Evolutionary conservation across 2,888 invertebrate species (phyloP).

Genomic region (Polyploca ridens): DNA sequence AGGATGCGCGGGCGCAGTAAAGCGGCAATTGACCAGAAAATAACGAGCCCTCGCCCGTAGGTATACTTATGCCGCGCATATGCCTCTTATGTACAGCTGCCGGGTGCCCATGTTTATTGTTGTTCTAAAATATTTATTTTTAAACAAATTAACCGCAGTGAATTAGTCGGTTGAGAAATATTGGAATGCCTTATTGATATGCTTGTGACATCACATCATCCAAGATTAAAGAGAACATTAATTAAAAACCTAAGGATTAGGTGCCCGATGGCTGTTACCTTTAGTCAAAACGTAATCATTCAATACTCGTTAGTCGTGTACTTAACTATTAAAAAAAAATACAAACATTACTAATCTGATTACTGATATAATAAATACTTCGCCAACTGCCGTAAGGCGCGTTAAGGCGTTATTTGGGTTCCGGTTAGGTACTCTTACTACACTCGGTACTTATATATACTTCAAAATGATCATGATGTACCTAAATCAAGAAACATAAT

Average conservation of each 20-base stretch:
- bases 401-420: no score
- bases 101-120: constrained; percentile 62
- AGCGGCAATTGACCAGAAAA: constrained; percentile 84
- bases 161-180: constrained; percentile 27
- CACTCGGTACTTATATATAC: no score
- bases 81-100: constrained; percentile 74
- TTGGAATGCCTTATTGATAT: background rate
- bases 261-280: no score
- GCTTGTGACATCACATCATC: background rate
- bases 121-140: constrained; percentile 58
- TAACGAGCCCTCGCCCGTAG: constrained; percentile 75
- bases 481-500: no score
- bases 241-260: background rate
- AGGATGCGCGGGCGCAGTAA: constrained; percentile 83
- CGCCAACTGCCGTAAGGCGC: no score
- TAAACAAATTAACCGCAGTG: constrained; percentile 40
- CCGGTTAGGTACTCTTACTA: no score
- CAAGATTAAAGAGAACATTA: background rate
- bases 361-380: no score
- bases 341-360: no score
- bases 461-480: no score
- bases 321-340: no score
- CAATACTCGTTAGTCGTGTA: no score
- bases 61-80: constrained; percentile 61
- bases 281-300: no score